Percentiles rank a stretch among this genome's conserved stretches.
These are phyloP conservation scores for Pelochelys cantorii DNA, from an alignment of 2,797 vertebrate species.

Conservation along the genomic window DNA sequence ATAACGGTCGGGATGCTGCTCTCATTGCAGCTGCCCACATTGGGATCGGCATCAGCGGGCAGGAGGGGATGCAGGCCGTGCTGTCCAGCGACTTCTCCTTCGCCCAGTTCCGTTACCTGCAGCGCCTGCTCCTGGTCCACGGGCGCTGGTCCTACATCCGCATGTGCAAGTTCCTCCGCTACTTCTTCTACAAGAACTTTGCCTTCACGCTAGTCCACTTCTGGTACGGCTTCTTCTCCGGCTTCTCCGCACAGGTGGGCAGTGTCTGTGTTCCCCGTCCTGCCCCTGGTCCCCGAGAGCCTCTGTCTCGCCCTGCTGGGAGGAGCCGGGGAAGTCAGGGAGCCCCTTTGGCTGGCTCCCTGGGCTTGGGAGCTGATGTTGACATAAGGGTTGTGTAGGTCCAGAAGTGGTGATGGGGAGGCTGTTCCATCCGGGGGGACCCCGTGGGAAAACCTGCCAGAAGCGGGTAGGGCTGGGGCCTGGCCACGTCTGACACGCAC, in stretches of 20 bases:
- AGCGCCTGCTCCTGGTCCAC: slow-evolving; percentile 94
- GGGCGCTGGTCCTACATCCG: slow-evolving; percentile 97
- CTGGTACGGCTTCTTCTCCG: slow-evolving; percentile 96
- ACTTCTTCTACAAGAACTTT: slow-evolving; percentile 99
- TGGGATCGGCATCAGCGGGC: slow-evolving; percentile 93
- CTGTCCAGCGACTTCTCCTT: slow-evolving; percentile 94
- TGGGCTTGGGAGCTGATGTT: not conserved
- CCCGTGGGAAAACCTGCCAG: not conserved
- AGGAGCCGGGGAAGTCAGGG: not conserved
- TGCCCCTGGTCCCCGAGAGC: not conserved
- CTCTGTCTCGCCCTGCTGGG: no score
- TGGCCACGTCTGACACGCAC: not conserved
- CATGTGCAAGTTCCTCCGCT: slow-evolving; percentile 95
- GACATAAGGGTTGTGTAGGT: not conserved
- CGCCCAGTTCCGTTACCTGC: slow-evolving; percentile 94
- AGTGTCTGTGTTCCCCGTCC: not conserved
- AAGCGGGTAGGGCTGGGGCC: not conserved
- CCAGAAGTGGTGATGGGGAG: not conserved
- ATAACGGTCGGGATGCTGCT: not conserved
- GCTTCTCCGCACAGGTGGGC: slow-evolving; percentile 97
- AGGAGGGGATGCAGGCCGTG: slow-evolving; percentile 95
- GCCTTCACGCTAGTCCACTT: slow-evolving; percentile 95
- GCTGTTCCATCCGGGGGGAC: not conserved
- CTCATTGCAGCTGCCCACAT: slow-evolving; percentile 90
- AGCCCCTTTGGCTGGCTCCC: not conserved